Evolutionary conservation across 2,797 vertebrate species (phyloP).

Genomic region (Pseudochirops corinnae): DNA sequence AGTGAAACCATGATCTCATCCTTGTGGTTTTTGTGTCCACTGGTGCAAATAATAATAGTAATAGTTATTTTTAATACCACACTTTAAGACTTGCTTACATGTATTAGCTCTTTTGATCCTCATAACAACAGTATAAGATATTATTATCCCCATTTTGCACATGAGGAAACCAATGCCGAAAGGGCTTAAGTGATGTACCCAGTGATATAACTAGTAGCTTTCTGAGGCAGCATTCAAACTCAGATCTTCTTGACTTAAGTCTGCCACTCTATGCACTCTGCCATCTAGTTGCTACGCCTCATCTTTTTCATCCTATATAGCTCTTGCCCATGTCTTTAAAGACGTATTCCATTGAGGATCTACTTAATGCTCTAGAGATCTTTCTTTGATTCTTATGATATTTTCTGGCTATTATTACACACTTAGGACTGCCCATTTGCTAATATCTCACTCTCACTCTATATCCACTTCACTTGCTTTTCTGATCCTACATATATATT

Average conservation of each 20-base stretch:
- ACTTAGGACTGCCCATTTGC: neutral
- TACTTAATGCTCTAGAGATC: neutral
- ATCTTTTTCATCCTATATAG: neutral
- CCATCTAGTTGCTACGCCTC: neutral
- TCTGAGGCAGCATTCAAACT: neutral
- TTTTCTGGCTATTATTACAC: neutral
- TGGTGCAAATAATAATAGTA: neutral
- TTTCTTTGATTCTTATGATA: neutral
- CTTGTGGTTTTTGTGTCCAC: neutral
- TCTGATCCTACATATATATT: neutral
- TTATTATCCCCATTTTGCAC: neutral
- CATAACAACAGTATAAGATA: neutral
- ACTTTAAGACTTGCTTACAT: neutral
- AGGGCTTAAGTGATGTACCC: neutral
- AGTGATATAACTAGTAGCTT: neutral
- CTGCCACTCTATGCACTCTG: neutral
- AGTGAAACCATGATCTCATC: neutral
- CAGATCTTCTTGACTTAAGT: neutral
- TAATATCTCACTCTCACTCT: neutral
- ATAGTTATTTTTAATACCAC: neutral
- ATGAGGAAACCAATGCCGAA: neutral
- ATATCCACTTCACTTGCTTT: neutral
- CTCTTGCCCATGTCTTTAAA: neutral
- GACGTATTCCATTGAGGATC: neutral
- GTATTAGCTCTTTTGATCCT: neutral